Evolutionary conservation across 2,797 vertebrate genomes (phyloP).

Genomic region (Chaetophractus vellerosus): DNA sequence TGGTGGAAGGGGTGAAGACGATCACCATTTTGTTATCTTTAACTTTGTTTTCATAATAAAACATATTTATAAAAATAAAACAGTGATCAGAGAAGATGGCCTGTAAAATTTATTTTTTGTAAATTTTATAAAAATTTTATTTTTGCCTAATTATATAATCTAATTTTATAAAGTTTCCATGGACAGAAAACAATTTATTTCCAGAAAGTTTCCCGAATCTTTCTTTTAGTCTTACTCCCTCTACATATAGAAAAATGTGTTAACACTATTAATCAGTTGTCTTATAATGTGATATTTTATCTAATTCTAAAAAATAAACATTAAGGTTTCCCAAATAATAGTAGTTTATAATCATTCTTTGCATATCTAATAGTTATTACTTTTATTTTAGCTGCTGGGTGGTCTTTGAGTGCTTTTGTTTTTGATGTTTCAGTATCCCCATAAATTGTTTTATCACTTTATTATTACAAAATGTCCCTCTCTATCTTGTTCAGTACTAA

Average conservation of each 20-base stretch:
- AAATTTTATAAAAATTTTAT: constrained; percentile 24
- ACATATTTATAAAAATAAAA: too few relatives aligned
- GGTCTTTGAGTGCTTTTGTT: background rate
- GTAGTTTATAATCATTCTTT: constrained; percentile 15
- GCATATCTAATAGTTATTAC: background rate
- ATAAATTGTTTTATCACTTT: background rate
- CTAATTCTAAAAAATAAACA: background rate
- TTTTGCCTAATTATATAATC: background rate
- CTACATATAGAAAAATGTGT: background rate
- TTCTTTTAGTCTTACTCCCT: constrained; percentile 30
- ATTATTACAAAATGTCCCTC: background rate
- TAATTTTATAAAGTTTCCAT: background rate
- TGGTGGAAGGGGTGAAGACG: background rate
- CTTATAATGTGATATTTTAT: constrained; percentile 12
- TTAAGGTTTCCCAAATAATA: background rate
- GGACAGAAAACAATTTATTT: background rate
- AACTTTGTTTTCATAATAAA: background rate
- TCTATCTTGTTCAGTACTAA: background rate
- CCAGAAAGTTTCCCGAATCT: background rate
- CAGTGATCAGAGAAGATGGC: background rate
- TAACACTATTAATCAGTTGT: background rate
- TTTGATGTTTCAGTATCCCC: background rate
- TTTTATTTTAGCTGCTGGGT: background rate
- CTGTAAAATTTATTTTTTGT: background rate
- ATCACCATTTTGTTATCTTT: background rate